These are phyloP conservation scores for Upupa epops DNA, from an alignment of 2,113 vertebrate species.

Conservation along the genomic window DNA sequence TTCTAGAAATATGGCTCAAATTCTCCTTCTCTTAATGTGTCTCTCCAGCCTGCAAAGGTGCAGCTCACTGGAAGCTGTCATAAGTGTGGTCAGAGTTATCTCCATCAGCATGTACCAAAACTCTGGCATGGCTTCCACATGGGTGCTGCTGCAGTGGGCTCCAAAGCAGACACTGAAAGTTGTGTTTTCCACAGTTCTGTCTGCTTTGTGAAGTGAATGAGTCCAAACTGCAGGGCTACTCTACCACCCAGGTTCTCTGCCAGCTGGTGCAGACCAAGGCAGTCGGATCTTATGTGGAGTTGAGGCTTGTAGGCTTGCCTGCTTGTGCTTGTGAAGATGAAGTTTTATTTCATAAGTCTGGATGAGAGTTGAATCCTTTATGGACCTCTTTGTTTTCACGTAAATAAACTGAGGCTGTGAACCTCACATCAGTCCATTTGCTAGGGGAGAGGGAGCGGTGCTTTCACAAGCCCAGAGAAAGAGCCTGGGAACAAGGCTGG, in stretches of 20 bases:
- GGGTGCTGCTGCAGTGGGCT: neutral
- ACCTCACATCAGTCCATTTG: neutral
- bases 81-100: neutral
- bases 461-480: too few species aligned
- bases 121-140: neutral
- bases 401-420: accelerated
- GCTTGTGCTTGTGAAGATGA: neutral
- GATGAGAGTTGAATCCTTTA: neutral
- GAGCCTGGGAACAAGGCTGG: neutral
- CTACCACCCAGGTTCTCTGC: accelerated
- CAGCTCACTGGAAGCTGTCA: neutral
- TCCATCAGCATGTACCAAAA: neutral
- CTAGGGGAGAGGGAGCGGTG: neutral
- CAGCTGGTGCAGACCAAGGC: neutral
- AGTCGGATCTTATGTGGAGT: accelerated
- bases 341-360: neutral
- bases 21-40: accelerated
- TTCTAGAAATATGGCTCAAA: accelerated
- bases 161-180: neutral
- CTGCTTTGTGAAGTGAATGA: neutral
- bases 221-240: neutral
- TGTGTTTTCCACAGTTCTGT: neutral
- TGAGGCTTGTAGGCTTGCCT: accelerated
- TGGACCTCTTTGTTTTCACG: neutral
- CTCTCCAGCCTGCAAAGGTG: neutral